Base-by-base conservation (phyloP, 53 echinoderm and acorn worm species). In the Zoroaster sp. region DNA sequence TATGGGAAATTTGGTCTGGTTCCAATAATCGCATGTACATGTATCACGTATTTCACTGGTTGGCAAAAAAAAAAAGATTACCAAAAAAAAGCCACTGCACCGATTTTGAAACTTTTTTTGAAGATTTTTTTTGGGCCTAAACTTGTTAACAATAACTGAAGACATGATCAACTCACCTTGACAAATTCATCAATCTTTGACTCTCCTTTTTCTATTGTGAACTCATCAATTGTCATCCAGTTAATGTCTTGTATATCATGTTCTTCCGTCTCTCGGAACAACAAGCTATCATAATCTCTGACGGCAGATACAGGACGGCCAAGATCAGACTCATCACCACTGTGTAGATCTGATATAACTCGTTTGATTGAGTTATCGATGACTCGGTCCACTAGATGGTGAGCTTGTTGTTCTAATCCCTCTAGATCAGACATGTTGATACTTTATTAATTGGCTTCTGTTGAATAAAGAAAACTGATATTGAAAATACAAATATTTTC, bases 141-240 rank as follows among this genome's bases (percentile, higher is more conserved):
- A n/a, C n/a, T n/a, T n/a, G n/a, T n/a, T 18, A 83, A 13, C 1
- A 25, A 59, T 9, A 47, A 47, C 11, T 3, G 2, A 4, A 40
- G 40, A 40, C 17, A 6, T 44, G 38, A 86, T 32, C 10, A 49
- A 72, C 91, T 67, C 78, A 97, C 98, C 90, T 97, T 95, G 4
- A 97, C 94, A 97, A 97, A 97, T 43, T 94, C 98, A 88, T 94
- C 83, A 46, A 97, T 95, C 87, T 97, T 97, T 51, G 91, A 69
- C 68, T 73, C 82, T 25, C 95, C 98, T 34, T 93, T 91, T 4
- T 97, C 95, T 7, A 93, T 38, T 0, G 90, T 95, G 49, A 97
- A 97, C 15, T 95, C 93, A 44, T 92, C 91, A 66, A 95, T 95
- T 18, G 78, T 88, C 77, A 97, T 86, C 98, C 98, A 97, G 8